Evolutionary conservation across 2,888 invertebrate species (phyloP), one percentile per base, ranked within the genome.

Genomic region (Petrolisthes cinctipes): DNA sequence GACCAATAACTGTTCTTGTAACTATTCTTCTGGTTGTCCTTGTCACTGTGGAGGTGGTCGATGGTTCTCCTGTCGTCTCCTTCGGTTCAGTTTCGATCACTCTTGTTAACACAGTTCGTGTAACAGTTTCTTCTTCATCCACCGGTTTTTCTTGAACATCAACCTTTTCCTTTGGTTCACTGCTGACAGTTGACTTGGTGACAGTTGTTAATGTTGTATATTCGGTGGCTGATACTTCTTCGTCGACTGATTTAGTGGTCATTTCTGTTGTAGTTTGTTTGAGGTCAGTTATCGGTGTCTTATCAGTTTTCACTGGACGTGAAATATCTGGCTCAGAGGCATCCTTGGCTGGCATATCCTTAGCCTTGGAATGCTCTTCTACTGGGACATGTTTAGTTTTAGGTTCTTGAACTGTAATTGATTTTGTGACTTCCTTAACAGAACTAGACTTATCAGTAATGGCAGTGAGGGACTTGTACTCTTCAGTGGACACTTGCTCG

Each of bases 381-480:
- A 6, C 23, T 17, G 83, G 61, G 56, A 17, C 51, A 53, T 71
- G n/a, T 53, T 82, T 51, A n/a, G 17, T 9, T 20, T n/a, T 17
- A 75, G 23, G 14, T 75, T 78, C 76, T 53, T 84, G 57, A 11
- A 61, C 68, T 14, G 80, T 56, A 37, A 53, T 51, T 11, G 68
- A 37, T 61, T 53, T 23, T 57, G 71, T 68, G 79, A 71, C 61
- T 83, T 89, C 86, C 75, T 81, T 85, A 82, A 82, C 54, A 76
- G 81, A 86, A 86, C 84, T 84, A 85, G 85, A 88, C 89, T 89
- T 89, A 89, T 87, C 89, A 82, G 71, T 87, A 87, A 89, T 89
- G 89, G 89, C 89, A 89, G 89, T 89, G 89, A 82, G 54, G 76
- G 85, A 87, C 89, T 89, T 89, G 89, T 89, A 89, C 89, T 89